phyloP scores from a whole-genome alignment of 2,113 vertebrate genomes.

The Microtus richardsoni region DNA sequence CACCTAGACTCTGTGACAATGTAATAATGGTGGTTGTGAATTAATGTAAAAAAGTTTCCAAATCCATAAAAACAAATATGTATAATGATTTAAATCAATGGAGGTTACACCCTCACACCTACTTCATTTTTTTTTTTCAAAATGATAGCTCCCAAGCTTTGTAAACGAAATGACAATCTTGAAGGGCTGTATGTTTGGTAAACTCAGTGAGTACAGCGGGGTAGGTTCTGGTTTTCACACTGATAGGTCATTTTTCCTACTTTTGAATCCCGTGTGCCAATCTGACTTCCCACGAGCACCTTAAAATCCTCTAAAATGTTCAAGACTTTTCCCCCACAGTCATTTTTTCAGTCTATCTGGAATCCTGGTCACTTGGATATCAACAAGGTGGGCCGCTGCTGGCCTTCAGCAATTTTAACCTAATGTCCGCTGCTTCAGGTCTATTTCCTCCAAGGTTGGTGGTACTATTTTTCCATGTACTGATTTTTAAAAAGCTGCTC shows the following conservation, averaged over 20 bases:
- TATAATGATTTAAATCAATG: constrained; percentile 23
- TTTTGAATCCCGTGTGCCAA: constrained; percentile 63
- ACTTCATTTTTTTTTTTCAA: constrained; percentile 14
- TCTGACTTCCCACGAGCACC: constrained; percentile 72
- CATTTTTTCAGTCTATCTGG: constrained; percentile 91
- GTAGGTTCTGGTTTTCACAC: not conserved
- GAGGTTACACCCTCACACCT: not conserved
- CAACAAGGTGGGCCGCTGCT: constrained; percentile 90
- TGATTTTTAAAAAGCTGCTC: constrained; percentile 91
- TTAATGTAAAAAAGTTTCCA: constrained; percentile 35
- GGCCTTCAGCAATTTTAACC: constrained; percentile 89
- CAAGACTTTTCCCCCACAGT: constrained; percentile 90
- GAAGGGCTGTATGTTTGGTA: not conserved
- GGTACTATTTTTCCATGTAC: constrained; percentile 93
- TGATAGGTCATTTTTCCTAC: not conserved
- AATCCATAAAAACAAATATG: constrained; percentile 49
- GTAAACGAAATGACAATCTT: not conserved
- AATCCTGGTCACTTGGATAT: constrained; percentile 91
- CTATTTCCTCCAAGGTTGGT: constrained; percentile 98
- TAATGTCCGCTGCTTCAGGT: constrained; percentile 89
- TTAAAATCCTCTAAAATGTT: constrained; percentile 83
- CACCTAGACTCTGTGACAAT: not conserved
- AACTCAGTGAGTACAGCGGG: not conserved
- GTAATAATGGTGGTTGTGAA: not conserved
- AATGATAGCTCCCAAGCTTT: not conserved